phyloP scores from a whole-genome alignment of 2,113 vertebrate genomes.

The Gymnocephalus cernua region DNA sequence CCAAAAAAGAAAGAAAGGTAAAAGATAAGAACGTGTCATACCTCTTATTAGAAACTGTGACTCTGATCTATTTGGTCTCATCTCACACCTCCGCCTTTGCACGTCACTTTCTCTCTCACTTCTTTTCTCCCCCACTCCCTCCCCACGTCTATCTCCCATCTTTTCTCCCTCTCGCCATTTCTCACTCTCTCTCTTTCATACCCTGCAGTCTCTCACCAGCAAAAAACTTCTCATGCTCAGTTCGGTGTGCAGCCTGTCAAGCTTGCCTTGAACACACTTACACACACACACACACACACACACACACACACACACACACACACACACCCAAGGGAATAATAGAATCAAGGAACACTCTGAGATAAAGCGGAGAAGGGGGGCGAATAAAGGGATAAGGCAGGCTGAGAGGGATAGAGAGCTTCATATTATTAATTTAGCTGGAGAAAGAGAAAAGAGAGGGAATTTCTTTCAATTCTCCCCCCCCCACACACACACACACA shows the following conservation, averaged over 20 bases:
- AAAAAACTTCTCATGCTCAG: conserved; percentile 66
- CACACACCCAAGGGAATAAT: conserved; percentile 76
- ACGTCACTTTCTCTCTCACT: conserved; percentile 8
- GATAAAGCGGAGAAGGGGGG: conserved; percentile 65
- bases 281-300: conserved; percentile 7
- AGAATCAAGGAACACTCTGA: conserved; percentile 70
- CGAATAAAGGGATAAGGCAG: conserved; percentile 75
- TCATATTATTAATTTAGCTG: conserved; percentile 81
- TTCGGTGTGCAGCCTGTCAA: conserved; percentile 66
- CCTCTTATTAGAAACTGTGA: conserved; percentile 56
- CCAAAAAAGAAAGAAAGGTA: conserved; percentile 4
- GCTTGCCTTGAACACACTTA: conserved; percentile 59
- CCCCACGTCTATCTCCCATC: not conserved
- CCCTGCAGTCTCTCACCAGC: conserved; percentile 66
- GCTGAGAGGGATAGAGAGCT: conserved; percentile 76
- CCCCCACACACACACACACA: conserved; percentile 1
- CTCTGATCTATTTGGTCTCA: conserved; percentile 63
- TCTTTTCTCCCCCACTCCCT: not conserved
- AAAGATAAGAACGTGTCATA: conserved; percentile 46
- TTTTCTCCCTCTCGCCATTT: conserved; percentile 26
- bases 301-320: not conserved
- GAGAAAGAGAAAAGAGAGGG: conserved; percentile 68
- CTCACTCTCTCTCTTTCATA: conserved; percentile 56
- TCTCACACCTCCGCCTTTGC: conserved; percentile 61
- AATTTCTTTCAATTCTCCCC: conserved; percentile 62